phyloP scores from a whole-genome alignment of 1,140 invertebrate genomes.

The Musca domestica region DNA sequence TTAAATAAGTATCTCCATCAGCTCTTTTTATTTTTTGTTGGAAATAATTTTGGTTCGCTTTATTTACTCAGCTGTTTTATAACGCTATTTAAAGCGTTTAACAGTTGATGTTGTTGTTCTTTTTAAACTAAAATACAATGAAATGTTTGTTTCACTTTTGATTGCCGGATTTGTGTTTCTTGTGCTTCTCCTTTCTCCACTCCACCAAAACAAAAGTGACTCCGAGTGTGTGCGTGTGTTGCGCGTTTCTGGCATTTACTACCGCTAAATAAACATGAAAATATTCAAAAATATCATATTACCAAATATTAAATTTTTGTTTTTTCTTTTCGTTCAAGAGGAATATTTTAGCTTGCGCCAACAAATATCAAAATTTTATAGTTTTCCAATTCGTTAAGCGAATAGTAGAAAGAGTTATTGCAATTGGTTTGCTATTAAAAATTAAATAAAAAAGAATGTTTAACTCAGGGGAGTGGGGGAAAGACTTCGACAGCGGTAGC shows the following conservation, averaged over 20 bases:
- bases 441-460: no score
- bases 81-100: background rate
- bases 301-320: background rate
- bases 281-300: background rate
- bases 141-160: slow-evolving; percentile 1
- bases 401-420: no score
- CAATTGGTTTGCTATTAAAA: no score
- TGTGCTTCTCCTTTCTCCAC: no score
- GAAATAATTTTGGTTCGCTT: background rate
- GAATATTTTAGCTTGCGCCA: background rate
- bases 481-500: no score
- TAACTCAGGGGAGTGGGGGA: no score
- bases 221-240: background rate
- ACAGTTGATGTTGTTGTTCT: background rate
- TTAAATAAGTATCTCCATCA: no score
- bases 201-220: background rate
- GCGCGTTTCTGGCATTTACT: background rate
- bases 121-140: background rate
- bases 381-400: background rate
- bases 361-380: background rate
- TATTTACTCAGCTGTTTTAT: slow-evolving; percentile 4
- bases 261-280: slow-evolving; percentile 1
- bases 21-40: no score
- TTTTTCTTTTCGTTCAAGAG: background rate
- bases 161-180: no score